These are phyloP conservation scores for Cheilosia pagana DNA, from an alignment of 2,888 invertebrate species.

Conservation along the genomic window DNA sequence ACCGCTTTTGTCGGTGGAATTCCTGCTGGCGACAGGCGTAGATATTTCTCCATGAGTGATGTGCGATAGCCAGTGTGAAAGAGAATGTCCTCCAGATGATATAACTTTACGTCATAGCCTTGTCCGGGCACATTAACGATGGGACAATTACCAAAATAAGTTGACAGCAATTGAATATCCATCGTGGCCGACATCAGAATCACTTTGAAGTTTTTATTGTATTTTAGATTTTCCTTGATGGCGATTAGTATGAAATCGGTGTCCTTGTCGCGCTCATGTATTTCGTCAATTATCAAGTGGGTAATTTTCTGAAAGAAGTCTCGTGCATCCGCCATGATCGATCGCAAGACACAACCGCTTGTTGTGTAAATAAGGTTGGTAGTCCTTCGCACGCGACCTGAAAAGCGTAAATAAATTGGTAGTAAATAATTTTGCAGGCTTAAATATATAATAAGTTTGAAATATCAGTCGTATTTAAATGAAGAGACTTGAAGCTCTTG, in stretches of 20 bases:
- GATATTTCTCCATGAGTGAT: slow-evolving; percentile 77
- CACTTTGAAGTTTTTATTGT: slow-evolving; percentile 89
- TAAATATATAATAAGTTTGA: neutral
- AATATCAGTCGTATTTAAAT: too few relatives aligned
- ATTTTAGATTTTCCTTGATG: slow-evolving; percentile 89
- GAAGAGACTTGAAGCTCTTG: too few relatives aligned
- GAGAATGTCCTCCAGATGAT: slow-evolving; percentile 92
- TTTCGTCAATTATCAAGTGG: slow-evolving; percentile 96
- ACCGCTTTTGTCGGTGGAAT: slow-evolving; percentile 22
- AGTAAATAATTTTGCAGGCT: neutral
- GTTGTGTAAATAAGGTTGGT: slow-evolving; percentile 81
- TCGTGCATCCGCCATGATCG: slow-evolving; percentile 90
- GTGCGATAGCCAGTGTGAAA: slow-evolving; percentile 83
- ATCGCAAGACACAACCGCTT: slow-evolving; percentile 86
- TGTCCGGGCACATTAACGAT: slow-evolving; percentile 91
- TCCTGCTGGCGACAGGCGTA: slow-evolving; percentile 67
- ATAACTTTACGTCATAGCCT: slow-evolving; percentile 89
- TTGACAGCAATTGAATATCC: slow-evolving; percentile 90
- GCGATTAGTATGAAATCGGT: slow-evolving; percentile 96
- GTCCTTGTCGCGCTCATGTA: slow-evolving; percentile 96
- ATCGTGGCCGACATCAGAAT: slow-evolving; percentile 98
- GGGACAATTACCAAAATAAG: slow-evolving; percentile 93
- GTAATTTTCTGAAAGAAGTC: slow-evolving; percentile 84
- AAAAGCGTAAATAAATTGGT: neutral
- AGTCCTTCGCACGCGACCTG: slow-evolving; percentile 78